Evolutionary conservation across 1,140 invertebrate genomes (phyloP), one percentile per base, ranked within the genome.

Genomic region (Triops longicaudatus): DNA sequence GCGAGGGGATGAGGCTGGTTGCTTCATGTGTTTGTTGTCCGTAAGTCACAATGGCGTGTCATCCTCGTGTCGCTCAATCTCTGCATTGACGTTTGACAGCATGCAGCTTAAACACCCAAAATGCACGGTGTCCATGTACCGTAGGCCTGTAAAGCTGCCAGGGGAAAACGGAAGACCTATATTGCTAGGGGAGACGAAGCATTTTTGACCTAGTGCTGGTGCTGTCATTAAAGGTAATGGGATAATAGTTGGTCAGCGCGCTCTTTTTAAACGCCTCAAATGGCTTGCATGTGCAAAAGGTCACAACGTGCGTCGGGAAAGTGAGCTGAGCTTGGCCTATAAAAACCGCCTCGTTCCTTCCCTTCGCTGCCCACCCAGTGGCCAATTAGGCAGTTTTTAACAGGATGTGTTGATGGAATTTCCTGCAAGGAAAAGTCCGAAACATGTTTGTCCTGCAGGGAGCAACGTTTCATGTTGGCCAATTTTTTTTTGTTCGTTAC

Each of bases 331-430:
- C 31, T 37, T 37, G 31, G 2, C 31, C 31, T 37, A 37, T 37
- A 37, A 37, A 37, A 37, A 37, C 31, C 31, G 2, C 31, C 31
- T 37, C 31, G 2, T 4, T 37, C 31, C 31, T 37, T 37, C 31
- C 31, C 31, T n/a, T 37, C 31, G 31, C 2, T 37, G 31, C 31
- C 31, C 31, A 37, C 31, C 31, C 31, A 37, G 7, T 37, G 31
- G 31, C 50, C 50, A 63, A 63, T 63, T 63, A 63, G 50, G 17
- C 50, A 63, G 50, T 22, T n/a, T 37, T 37, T 37, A 17, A 63
- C 50, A 63, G 50, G 50, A 63, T 63, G 50, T 63, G 50, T 63
- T 63, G 50, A 63, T 63, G 22, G 50, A 63, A 63, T 63, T n/a
- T 63, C 50, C 50, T 63, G 50, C 22, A 17, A 17, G 17, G 22